Conservation (phyloP, 2,888 invertebrate genomes). For the Lasiommata megera region DNA sequence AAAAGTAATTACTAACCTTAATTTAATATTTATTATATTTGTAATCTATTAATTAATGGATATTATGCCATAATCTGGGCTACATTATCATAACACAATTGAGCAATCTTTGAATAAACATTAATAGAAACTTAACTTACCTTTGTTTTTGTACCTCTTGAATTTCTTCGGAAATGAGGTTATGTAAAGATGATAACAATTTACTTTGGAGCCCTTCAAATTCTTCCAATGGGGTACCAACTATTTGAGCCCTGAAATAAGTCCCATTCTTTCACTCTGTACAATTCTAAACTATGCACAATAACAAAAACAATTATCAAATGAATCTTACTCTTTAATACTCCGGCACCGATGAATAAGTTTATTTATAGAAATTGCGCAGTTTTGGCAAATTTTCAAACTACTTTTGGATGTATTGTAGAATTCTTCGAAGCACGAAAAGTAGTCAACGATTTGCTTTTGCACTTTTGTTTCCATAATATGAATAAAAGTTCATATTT, state of each 20-base stretch:
- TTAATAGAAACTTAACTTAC: too few relatives aligned
- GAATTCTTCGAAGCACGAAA: constrained; percentile 74
- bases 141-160: constrained; percentile 66
- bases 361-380: constrained; percentile 75
- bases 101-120: too few relatives aligned
- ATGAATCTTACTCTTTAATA: constrained; percentile 68
- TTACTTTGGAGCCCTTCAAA: constrained; percentile 65
- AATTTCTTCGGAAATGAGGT: constrained; percentile 64
- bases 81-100: too few relatives aligned
- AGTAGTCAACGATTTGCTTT: constrained; percentile 76
- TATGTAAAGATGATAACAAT: constrained; percentile 61
- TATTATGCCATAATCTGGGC: too few relatives aligned
- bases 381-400: constrained; percentile 76
- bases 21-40: too few relatives aligned
- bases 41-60: too few relatives aligned
- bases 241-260: constrained; percentile 66
- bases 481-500: constrained; percentile 33
- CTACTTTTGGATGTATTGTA: constrained; percentile 66
- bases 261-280: not conserved
- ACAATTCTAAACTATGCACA: not conserved
- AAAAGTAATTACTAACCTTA: too few relatives aligned
- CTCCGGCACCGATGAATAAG: constrained; percentile 74
- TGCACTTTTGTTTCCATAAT: constrained; percentile 76
- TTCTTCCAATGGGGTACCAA: constrained; percentile 63
- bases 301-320: constrained; percentile 16